Conservation (phyloP, 2,888 invertebrate genomes). For the Eustalomyia histrio region DNA sequence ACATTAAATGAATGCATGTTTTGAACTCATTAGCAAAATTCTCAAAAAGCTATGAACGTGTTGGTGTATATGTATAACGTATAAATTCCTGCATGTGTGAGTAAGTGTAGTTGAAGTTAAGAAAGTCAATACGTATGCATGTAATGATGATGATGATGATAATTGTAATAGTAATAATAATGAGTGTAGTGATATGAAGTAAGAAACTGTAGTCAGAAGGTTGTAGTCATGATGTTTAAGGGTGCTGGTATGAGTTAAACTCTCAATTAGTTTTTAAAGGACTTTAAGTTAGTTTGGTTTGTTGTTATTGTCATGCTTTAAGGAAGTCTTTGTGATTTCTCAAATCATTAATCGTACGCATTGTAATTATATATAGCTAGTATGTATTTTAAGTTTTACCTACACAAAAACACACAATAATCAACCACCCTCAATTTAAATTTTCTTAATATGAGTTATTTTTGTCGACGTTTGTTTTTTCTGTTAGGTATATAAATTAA, state of each 20-base stretch:
- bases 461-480: neutral
- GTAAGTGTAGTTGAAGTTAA: constrained; percentile 23
- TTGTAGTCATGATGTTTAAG: constrained; percentile 7
- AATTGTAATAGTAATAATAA: constrained; percentile 29
- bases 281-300: neutral
- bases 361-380: constrained; percentile 29
- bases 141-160: constrained; percentile 22
- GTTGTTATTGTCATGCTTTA: constrained; percentile 13
- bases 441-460: neutral
- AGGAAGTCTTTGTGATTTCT: constrained; percentile 47
- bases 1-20: constrained; percentile 56
- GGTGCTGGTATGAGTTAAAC: constrained; percentile 31
- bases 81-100: constrained; percentile 21
- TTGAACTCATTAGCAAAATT: constrained; percentile 62
- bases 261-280: constrained; percentile 30
- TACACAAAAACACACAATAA: neutral
- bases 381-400: constrained; percentile 23
- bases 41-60: constrained; percentile 54
- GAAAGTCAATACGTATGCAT: constrained; percentile 42
- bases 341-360: constrained; percentile 48
- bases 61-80: constrained; percentile 31
- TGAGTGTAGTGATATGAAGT: constrained; percentile 5
- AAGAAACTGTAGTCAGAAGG: neutral
- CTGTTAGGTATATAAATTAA: neutral
- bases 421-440: neutral